phyloP scores from a whole-genome alignment of 2,888 invertebrate species.

The Helleia helle region DNA sequence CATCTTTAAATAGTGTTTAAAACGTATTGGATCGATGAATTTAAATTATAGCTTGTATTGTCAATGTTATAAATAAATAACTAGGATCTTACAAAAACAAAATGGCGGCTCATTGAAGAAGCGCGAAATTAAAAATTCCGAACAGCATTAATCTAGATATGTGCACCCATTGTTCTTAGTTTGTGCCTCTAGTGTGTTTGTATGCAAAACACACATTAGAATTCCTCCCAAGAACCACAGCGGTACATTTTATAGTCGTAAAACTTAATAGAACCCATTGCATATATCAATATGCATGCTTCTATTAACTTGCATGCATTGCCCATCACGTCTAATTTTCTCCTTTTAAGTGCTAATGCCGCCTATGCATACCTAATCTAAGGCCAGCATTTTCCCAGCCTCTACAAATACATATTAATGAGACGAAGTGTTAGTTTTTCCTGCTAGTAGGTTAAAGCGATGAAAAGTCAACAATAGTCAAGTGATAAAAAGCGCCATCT shows the following conservation, averaged over 20 bases:
- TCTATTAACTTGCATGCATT: slow-evolving; percentile 9
- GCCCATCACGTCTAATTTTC: slow-evolving; percentile 20
- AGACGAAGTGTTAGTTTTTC: slow-evolving; percentile 2
- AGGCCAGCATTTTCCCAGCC: slow-evolving; percentile 1
- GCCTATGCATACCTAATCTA: slow-evolving; percentile 11
- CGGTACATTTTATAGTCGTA: slow-evolving; percentile 12
- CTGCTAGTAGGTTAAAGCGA: no score
- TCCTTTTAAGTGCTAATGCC: slow-evolving; percentile 18
- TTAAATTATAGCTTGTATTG: no score
- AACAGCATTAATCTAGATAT: slow-evolving; percentile 42
- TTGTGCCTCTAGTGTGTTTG: slow-evolving; percentile 54
- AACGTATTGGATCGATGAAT: no score
- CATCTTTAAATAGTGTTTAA: no score
- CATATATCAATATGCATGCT: slow-evolving; percentile 56
- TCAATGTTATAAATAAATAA: no score
- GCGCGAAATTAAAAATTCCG: slow-evolving; percentile 28
- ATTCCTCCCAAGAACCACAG: slow-evolving; percentile 35
- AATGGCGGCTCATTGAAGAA: slow-evolving; percentile 5
- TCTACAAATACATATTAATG: slow-evolving; percentile 4
- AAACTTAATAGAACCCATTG: slow-evolving; percentile 7
- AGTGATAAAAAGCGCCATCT: no score
- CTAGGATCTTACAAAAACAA: no score
- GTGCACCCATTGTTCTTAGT: slow-evolving; percentile 34
- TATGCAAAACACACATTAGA: slow-evolving; percentile 58
- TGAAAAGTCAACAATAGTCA: no score